phyloP scores from a whole-genome alignment of 2,797 vertebrate species.

The Gobio occitaniae region DNA sequence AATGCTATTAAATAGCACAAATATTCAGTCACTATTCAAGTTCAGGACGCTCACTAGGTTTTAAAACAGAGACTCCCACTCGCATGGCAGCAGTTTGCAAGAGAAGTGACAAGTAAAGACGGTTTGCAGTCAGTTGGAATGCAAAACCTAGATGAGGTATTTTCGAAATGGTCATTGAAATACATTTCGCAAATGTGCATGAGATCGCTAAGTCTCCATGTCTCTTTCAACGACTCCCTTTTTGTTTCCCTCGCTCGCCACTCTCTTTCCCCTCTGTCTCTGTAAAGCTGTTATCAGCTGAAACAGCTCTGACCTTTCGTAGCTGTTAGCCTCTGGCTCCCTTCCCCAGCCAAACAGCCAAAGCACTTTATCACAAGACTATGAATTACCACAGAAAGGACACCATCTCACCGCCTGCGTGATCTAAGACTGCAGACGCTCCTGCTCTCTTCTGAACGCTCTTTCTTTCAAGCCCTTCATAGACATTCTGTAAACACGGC shows the following conservation, averaged over 20 bases:
- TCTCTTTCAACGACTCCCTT: constrained; percentile 45
- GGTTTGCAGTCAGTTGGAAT: not conserved
- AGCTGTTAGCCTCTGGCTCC: constrained; percentile 62
- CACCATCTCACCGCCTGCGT: constrained; percentile 36
- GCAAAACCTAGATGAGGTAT: constrained; percentile 31
- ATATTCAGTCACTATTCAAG: not conserved
- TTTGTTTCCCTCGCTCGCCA: constrained; percentile 43
- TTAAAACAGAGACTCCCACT: not conserved
- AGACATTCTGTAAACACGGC: constrained; percentile 15
- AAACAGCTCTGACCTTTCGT: constrained; percentile 72
- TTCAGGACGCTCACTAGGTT: not conserved
- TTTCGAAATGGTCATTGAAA: constrained; percentile 49
- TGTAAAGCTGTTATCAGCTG: constrained; percentile 65
- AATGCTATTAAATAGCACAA: no score
- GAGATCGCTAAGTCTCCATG: constrained; percentile 48
- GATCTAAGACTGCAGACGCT: constrained; percentile 39
- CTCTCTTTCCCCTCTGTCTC: constrained; percentile 50
- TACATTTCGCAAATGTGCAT: constrained; percentile 45
- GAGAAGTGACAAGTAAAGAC: not conserved
- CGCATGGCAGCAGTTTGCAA: not conserved
- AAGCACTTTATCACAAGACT: constrained; percentile 63
- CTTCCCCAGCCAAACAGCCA: constrained; percentile 61
- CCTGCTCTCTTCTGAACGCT: not conserved
- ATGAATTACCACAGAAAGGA: constrained; percentile 63
- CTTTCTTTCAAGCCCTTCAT: constrained; percentile 38